These are phyloP conservation scores for Stigmatopora nigra DNA, from an alignment of 2,113 vertebrate species.

Conservation along the genomic window DNA sequence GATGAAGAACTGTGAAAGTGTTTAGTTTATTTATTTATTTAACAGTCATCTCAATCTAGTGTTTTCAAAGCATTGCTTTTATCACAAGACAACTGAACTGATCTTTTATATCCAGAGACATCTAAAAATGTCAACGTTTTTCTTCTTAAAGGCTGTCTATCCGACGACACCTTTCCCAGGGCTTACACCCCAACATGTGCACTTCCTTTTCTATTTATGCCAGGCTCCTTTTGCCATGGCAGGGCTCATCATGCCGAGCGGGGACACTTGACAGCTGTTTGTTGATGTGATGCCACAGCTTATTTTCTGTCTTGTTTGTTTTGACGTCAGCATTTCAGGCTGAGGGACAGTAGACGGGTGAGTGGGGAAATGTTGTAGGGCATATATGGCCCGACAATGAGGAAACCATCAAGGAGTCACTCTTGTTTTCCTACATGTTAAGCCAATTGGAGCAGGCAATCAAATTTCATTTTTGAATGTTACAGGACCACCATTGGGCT, in stretches of 20 bases:
- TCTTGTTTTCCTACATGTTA: constrained; percentile 24
- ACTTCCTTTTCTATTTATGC: constrained; percentile 53
- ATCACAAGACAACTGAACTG: constrained; percentile 13
- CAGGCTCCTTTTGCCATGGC: constrained; percentile 37
- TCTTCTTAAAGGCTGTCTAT: constrained; percentile 47
- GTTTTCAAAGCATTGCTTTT: constrained; percentile 3
- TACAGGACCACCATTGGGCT: background rate
- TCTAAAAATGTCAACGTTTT: constrained; percentile 32
- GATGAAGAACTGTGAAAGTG: background rate
- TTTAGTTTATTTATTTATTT: background rate
- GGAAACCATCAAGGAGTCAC: constrained; percentile 15
- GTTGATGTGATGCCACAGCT: constrained; percentile 55
- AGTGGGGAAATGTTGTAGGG: constrained; percentile 20
- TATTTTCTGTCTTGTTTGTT: constrained; percentile 66
- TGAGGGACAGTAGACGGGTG: constrained; percentile 3
- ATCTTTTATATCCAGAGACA: constrained; percentile 32
- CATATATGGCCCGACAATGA: constrained; percentile 36
- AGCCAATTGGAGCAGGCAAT: constrained; percentile 11
- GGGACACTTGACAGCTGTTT: constrained; percentile 63
- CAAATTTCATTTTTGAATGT: background rate
- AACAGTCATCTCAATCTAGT: background rate
- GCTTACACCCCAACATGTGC: constrained; percentile 54
- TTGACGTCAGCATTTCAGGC: constrained; percentile 47
- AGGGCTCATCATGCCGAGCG: constrained; percentile 38
- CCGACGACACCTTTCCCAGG: constrained; percentile 52